phyloP scores from a whole-genome alignment of 2,113 vertebrate species.

The Spilogale gracilis region DNA sequence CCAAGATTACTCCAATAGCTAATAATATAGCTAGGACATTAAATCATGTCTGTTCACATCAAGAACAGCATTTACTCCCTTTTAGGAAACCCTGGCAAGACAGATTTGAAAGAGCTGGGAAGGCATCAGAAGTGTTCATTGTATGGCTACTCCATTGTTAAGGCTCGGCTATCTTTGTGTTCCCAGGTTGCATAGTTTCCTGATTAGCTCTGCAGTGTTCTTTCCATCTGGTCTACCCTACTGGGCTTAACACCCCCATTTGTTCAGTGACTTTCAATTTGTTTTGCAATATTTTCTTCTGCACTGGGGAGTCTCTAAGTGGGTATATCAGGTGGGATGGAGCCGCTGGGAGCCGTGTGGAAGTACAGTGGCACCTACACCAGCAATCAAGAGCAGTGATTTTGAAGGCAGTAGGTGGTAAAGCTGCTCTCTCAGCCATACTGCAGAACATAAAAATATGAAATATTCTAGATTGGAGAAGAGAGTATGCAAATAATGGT shows the following conservation, averaged over 20 bases:
- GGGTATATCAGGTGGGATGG: conserved; percentile 70
- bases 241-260: conserved; percentile 70
- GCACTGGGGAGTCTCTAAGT: conserved; percentile 70
- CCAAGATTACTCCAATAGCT: neutral
- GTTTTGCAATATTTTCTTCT: conserved; percentile 81
- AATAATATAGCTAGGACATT: neutral
- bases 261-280: conserved; percentile 79
- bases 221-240: conserved; percentile 52
- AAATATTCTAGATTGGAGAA: neutral
- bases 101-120: conserved; percentile 24
- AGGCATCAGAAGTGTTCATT: conserved; percentile 35
- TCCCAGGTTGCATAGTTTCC: conserved; percentile 39
- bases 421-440: conserved; percentile 58
- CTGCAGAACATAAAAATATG: conserved; percentile 47
- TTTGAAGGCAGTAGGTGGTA: conserved; percentile 60
- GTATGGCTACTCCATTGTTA: neutral
- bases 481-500: conserved; percentile 23
- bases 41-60: conserved; percentile 31
- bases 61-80: conserved; percentile 20
- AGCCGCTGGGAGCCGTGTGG: conserved; percentile 44
- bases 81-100: conserved; percentile 44
- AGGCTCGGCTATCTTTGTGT: conserved; percentile 39
- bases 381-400: conserved; percentile 73
- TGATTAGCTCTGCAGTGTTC: conserved; percentile 74
- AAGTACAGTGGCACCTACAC: conserved; percentile 50